Conservation (phyloP, 1,140 invertebrate genomes). For the Habropoda laboriosa region DNA sequence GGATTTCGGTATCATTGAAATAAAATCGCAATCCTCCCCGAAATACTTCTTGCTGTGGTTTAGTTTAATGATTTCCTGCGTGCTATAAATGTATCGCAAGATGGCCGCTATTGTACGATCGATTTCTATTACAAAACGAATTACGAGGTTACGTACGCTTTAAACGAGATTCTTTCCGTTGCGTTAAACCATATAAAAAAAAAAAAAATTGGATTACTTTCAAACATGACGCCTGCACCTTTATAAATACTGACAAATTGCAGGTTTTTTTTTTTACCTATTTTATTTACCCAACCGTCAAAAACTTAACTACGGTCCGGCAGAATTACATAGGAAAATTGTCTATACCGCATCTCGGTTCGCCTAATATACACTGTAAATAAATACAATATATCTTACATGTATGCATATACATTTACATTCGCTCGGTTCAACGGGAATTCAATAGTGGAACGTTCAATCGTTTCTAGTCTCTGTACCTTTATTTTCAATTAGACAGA, state of each 20-base stretch:
- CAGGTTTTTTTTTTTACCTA: not conserved
- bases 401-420: not conserved
- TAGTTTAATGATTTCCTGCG: not conserved
- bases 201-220: not conserved
- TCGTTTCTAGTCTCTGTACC: constrained; percentile 12
- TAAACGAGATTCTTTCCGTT: not conserved
- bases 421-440: not conserved
- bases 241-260: constrained; percentile 5
- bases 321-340: constrained; percentile 43
- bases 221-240: not conserved
- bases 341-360: constrained; percentile 40
- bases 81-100: not conserved
- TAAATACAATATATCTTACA: constrained; percentile 61
- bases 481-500: constrained; percentile 38
- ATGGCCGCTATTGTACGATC: not conserved
- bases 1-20: constrained; percentile 7
- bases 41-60: not conserved
- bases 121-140: not conserved
- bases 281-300: constrained; percentile 53
- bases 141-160: not conserved
- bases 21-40: not conserved
- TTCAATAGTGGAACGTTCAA: constrained; percentile 2
- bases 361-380: constrained; percentile 58
- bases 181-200: not conserved
- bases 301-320: not conserved